phyloP scores from a whole-genome alignment of 2,797 vertebrate species.

The Gephyroberyx darwinii region DNA sequence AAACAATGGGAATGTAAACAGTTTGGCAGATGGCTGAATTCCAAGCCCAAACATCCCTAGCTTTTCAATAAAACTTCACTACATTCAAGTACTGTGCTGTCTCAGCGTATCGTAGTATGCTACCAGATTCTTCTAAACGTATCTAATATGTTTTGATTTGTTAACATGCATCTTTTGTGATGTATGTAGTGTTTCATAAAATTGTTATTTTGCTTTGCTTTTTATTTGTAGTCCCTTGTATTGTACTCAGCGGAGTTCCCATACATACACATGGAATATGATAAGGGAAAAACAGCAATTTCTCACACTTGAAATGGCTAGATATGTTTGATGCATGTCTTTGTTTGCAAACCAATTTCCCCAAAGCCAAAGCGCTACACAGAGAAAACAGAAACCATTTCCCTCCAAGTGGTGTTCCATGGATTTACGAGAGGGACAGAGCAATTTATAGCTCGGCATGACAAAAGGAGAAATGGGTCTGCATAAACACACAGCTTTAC shows the following conservation, averaged over 20 bases:
- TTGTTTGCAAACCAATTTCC: conserved; percentile 76
- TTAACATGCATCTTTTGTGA: conserved; percentile 19
- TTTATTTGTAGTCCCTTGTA: conserved; percentile 1
- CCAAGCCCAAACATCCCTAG: conserved; percentile 5
- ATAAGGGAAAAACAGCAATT: conserved; percentile 59
- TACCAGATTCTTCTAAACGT: neutral
- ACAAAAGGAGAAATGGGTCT: conserved; percentile 60
- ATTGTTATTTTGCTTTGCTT: neutral
- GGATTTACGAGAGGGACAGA: conserved; percentile 63
- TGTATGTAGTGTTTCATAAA: conserved; percentile 4
- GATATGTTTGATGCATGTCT: conserved; percentile 72
- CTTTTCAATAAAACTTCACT: conserved; percentile 12
- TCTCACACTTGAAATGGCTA: conserved; percentile 51
- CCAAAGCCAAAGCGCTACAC: conserved; percentile 64
- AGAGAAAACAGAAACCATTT: conserved; percentile 72
- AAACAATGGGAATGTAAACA: conserved; percentile 38
- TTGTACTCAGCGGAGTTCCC: conserved; percentile 26
- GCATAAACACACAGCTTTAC: conserved; percentile 55
- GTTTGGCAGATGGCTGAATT: conserved; percentile 58
- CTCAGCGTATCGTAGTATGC: neutral
- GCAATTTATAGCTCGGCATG: conserved; percentile 62
- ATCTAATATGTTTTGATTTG: conserved; percentile 34
- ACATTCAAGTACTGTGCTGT: conserved; percentile 2
- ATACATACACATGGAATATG: conserved; percentile 37
- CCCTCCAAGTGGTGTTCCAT: conserved; percentile 61